These are phyloP conservation scores for Danio albolineatus DNA, from an alignment of 2,797 vertebrate species.

Conservation along the genomic window DNA sequence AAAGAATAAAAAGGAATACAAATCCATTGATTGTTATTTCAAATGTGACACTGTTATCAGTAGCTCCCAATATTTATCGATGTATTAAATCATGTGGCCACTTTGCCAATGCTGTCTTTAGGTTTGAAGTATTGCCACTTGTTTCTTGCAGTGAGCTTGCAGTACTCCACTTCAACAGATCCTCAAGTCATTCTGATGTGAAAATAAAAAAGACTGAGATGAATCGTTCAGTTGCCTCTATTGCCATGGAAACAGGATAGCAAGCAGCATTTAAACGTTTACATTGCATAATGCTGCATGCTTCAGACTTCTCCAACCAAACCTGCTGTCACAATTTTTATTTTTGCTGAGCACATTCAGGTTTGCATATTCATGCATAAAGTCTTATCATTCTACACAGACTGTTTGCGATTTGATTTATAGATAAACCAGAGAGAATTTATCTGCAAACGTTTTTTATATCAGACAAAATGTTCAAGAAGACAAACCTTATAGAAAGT, in stretches of 20 bases:
- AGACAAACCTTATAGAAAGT: background rate
- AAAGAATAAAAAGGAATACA: background rate
- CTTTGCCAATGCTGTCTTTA: background rate
- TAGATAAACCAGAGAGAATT: background rate
- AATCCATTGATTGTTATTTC: background rate
- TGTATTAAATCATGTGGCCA: background rate
- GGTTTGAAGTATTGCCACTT: background rate
- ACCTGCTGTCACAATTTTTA: background rate
- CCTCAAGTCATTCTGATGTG: slow-evolving; percentile 16
- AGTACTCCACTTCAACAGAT: slow-evolving; percentile 10
- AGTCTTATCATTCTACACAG: background rate
- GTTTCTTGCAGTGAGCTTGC: background rate
- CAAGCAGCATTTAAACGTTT: slow-evolving; percentile 13
- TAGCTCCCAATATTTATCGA: background rate
- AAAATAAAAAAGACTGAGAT: slow-evolving; percentile 4
- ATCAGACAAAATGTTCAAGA: background rate
- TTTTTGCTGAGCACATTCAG: background rate
- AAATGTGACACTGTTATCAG: background rate
- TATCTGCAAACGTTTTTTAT: background rate
- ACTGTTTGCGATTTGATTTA: background rate
- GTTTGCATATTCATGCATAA: background rate
- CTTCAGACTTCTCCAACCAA: background rate
- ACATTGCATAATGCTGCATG: slow-evolving; percentile 34
- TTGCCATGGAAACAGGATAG: slow-evolving; percentile 41
- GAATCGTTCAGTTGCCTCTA: slow-evolving; percentile 15